Evolutionary conservation across 2,113 vertebrate genomes (phyloP), one percentile per base, ranked within the genome.

Genomic region (Labrus mixtus): DNA sequence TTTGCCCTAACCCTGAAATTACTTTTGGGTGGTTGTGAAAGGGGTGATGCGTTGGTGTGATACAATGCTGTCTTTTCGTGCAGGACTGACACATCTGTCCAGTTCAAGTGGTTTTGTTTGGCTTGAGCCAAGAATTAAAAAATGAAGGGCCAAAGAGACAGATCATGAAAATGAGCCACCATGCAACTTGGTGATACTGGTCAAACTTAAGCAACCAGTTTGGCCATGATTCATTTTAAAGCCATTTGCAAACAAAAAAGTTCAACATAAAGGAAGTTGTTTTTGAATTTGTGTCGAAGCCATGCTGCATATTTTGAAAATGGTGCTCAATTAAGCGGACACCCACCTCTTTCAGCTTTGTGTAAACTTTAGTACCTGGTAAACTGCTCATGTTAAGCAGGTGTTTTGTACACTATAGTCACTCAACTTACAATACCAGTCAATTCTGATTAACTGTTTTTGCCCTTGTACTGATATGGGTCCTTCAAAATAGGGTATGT

Each of bases 1-100:
- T 90, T 86, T 82, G 87, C 84, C 90, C 90, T 84, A 88, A 92
- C 90, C 92, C 86, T 91, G 86, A 90, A 93, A 92, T 91, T 92
- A 92, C 88, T 86, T 93, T 90, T 70, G 83, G 87, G 86, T 46
- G 84, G 69, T 83, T 86, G 78, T 80, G 86, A 91, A 85, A 84
- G 71, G 66, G 78, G 70, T 78, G 84, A 85, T 89, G 81, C 20
- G 85, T 83, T 69, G 41, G 70, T 37, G 59, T 84, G 83, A 85
- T 88, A 82, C 62, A 17, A 68, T 59, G 50, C 64, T 58, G 37
- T 78, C 63, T 81, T 81, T 78, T 84, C 71, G 78, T 41, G 71
- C 65, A 22, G 53, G 50, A 79, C 73, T 70, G 58, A 77, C 57
- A 75, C 67, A 50, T 54, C 64, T 72, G 79, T 45, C 72, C 57